These are phyloP conservation scores for Mesoclemmys tuberculata DNA, from an alignment of 2,113 vertebrate genomes.

Conservation along the genomic window DNA sequence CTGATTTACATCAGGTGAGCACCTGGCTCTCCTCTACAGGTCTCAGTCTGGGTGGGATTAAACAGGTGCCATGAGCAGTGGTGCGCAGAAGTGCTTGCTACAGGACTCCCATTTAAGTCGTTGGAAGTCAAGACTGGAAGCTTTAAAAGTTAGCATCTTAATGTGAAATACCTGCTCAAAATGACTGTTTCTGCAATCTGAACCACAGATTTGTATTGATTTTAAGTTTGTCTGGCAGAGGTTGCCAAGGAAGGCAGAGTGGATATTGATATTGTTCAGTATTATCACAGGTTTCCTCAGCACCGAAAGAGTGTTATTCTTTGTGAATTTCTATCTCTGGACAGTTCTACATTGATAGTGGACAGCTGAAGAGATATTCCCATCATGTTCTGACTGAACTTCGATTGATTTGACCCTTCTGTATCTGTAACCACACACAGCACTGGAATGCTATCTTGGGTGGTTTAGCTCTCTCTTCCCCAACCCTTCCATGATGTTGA, in stretches of 20 bases:
- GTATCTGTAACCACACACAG: neutral
- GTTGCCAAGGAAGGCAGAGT: neutral
- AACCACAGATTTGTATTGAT: slow-evolving; percentile 25
- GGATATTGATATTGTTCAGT: neutral
- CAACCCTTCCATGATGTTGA: neutral
- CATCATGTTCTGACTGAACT: neutral
- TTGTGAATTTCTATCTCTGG: neutral
- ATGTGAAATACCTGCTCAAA: neutral
- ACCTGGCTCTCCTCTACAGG: neutral
- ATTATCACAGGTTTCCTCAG: neutral
- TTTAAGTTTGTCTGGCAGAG: slow-evolving; percentile 18
- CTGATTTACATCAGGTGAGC: neutral
- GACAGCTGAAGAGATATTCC: neutral
- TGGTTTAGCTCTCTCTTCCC: neutral
- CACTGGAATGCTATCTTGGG: neutral
- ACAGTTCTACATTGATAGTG: neutral
- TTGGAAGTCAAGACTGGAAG: neutral
- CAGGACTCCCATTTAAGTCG: neutral
- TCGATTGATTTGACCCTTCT: neutral
- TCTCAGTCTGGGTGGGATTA: neutral
- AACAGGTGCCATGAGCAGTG: neutral
- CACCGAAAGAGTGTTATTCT: neutral
- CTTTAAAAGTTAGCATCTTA: rapidly evolving
- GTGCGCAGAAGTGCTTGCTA: neutral
- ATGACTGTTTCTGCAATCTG: slow-evolving; percentile 13